Evolutionary conservation across 2,797 vertebrate genomes (phyloP).

Genomic region (Uromys caudimaculatus): DNA sequence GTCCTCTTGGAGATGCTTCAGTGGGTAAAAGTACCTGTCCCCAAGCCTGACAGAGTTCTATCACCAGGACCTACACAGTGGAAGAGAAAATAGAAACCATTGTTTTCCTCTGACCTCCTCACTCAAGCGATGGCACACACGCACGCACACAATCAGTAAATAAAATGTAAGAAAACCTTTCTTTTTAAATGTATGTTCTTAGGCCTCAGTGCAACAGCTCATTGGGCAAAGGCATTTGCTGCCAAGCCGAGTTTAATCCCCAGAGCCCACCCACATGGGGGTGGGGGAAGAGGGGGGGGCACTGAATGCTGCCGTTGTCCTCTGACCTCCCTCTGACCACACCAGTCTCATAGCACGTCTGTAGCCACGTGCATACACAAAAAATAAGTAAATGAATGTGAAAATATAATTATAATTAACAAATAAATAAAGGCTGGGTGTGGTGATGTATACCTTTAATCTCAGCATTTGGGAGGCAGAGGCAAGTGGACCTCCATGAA

Average conservation of each 20-base stretch:
- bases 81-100: background rate
- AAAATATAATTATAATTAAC: background rate
- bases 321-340: background rate
- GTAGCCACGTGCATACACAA: background rate
- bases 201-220: background rate
- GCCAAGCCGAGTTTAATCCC: background rate
- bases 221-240: background rate
- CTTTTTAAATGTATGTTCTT: background rate
- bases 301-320: background rate
- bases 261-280: background rate
- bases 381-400: background rate
- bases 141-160: background rate
- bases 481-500: too few relatives aligned
- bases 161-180: background rate
- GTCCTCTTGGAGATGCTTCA: background rate
- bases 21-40: background rate
- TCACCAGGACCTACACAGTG: background rate
- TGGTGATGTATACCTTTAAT: background rate
- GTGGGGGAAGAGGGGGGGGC: background rate
- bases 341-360: background rate
- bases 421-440: background rate
- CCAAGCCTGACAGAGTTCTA: background rate
- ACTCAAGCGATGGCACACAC: too few relatives aligned
- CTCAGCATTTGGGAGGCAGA: background rate
- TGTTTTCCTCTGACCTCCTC: background rate